Conservation (phyloP, 2,888 invertebrate genomes). For the Cephalotes varians region DNA sequence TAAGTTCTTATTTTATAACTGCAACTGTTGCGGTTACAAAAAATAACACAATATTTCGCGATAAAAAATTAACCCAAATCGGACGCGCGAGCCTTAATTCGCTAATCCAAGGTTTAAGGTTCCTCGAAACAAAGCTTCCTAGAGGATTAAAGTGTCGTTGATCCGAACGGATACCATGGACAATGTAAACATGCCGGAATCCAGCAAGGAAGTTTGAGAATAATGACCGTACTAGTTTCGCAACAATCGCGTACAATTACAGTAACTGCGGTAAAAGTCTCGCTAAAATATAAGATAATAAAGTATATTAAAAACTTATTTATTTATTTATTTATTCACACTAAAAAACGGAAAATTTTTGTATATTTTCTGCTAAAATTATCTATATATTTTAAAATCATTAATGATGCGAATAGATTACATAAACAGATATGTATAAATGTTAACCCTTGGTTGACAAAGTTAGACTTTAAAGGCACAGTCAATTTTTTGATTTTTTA, state of each 20-base stretch:
- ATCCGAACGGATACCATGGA: constrained; percentile 36
- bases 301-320: not conserved
- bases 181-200: constrained; percentile 44
- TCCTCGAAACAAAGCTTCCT: constrained; percentile 71
- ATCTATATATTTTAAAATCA: not conserved
- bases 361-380: not conserved
- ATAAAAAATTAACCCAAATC: constrained; percentile 56
- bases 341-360: not conserved
- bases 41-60: constrained; percentile 30
- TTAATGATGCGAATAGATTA: not conserved
- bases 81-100: constrained; percentile 68
- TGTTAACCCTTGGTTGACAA: too few species aligned
- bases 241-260: constrained; percentile 10
- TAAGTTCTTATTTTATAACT: not conserved
- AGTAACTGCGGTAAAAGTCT: not conserved
- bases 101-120: constrained; percentile 71
- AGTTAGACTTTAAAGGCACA: too few species aligned
- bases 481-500: too few species aligned
- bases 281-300: not conserved
- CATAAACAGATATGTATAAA: not conserved
- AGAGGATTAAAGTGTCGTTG: constrained; percentile 68
- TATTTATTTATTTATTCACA: too few species aligned
- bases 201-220: constrained; percentile 23
- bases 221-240: constrained; percentile 33
- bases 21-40: not conserved